These are phyloP conservation scores for Spilosoma lubricipeda DNA, from an alignment of 2,888 invertebrate genomes.

Conservation along the genomic window DNA sequence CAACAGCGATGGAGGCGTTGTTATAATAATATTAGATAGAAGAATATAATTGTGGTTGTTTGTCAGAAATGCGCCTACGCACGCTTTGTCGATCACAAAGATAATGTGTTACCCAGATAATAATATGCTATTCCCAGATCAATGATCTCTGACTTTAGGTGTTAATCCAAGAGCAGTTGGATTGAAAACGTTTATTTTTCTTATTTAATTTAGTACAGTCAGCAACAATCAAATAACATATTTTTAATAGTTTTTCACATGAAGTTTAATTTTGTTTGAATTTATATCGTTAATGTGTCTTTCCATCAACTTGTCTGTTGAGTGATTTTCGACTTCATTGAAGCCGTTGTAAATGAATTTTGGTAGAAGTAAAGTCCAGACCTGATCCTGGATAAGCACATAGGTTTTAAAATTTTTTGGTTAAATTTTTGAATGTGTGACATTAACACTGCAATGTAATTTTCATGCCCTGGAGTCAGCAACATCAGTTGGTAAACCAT, in stretches of 20 bases:
- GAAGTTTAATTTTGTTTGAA: neutral
- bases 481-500: no score
- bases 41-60: slow-evolving; percentile 61
- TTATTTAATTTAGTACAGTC: slow-evolving; percentile 25
- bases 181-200: slow-evolving; percentile 29
- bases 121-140: slow-evolving; percentile 51
- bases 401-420: no score
- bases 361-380: no score
- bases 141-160: slow-evolving; percentile 63
- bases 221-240: neutral
- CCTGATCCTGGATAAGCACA: no score
- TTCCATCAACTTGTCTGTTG: no score
- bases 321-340: no score
- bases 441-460: no score
- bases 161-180: slow-evolving; percentile 53
- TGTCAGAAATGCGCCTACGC: slow-evolving; percentile 65
- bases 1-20: slow-evolving; percentile 68
- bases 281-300: neutral
- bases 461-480: no score
- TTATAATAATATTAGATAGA: slow-evolving; percentile 68
- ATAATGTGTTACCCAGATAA: slow-evolving; percentile 43
- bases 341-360: no score
- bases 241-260: neutral
- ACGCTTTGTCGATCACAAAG: slow-evolving; percentile 54
- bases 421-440: no score